Percentiles rank a stretch among this genome's conserved stretches.
Conservation (phyloP, 64 coral and sea anemone genomes). For the Anthopleura sola region DNA sequence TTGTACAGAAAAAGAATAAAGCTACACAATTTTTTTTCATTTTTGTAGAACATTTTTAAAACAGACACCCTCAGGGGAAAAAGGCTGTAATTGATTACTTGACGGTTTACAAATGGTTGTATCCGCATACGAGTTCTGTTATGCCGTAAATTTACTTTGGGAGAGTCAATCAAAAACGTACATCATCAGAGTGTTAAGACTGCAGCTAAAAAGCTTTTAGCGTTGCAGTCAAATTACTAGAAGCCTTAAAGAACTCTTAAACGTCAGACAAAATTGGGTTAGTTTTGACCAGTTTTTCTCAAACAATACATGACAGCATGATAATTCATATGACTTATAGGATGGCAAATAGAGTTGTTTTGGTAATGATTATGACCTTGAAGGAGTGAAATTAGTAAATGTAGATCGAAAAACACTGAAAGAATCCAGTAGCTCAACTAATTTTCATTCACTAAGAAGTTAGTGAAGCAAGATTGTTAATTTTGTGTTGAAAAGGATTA, state of each 20-base stretch:
- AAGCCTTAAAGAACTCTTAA: not conserved
- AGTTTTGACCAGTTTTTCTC: not conserved
- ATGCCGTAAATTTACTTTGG: not conserved
- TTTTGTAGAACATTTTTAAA: not conserved
- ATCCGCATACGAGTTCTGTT: not conserved
- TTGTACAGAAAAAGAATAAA: not conserved
- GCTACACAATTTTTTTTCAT: not conserved
- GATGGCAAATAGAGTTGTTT: not conserved
- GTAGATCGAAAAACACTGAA: not conserved
- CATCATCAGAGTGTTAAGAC: not conserved
- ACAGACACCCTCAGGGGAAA: not conserved
- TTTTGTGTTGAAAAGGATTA: not conserved
- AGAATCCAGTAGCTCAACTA: not conserved
- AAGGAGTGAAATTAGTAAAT: not conserved
- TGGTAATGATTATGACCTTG: constrained; percentile 1
- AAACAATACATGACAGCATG: constrained; percentile 4
- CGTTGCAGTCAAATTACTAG: not conserved
- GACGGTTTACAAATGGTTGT: not conserved
- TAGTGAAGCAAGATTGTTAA: not conserved
- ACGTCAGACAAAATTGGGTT: constrained; percentile 1
- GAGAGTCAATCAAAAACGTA: not conserved
- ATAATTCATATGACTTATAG: not conserved
- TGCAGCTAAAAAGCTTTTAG: not conserved
- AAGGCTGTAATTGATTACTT: not conserved
- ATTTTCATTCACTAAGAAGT: not conserved